Percentiles rank a stretch among this genome's conserved stretches.
Conservation (phyloP, 1,140 invertebrate species). For the Drosophila setifemur region DNA sequence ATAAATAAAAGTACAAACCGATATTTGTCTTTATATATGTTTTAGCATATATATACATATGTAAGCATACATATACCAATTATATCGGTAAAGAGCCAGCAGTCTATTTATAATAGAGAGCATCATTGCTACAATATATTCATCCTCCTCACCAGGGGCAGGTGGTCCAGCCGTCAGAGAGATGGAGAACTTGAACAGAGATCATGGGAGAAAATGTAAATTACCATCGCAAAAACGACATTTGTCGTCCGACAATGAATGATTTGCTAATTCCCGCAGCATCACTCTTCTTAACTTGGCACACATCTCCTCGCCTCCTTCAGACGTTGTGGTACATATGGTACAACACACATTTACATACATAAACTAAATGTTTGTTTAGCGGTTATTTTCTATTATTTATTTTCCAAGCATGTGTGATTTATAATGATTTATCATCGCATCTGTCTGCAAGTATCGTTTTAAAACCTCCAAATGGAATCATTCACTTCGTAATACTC, state of each 20-base stretch:
- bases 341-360: conserved; percentile 9
- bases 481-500: conserved; percentile 60
- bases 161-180: conserved; percentile 45
- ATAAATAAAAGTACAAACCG: conserved; percentile 65
- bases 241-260: conserved; percentile 47
- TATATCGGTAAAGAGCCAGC: conserved; percentile 23
- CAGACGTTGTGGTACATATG: conserved; percentile 24
- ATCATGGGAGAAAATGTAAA: conserved; percentile 3
- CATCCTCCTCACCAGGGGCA: conserved; percentile 19
- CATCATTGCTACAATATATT: conserved; percentile 32
- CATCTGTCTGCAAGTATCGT: conserved; percentile 35
- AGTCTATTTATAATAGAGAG: conserved; percentile 47
- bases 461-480: conserved; percentile 20
- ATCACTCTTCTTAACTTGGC: conserved; percentile 30
- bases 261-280: conserved; percentile 55
- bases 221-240: conserved; percentile 5
- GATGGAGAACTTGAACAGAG: background rate
- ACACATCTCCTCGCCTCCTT: conserved; percentile 17
- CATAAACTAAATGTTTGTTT: conserved; percentile 37
- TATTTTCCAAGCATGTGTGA: conserved; percentile 55
- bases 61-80: conserved; percentile 9
- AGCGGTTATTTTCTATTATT: conserved; percentile 40
- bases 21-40: conserved; percentile 33
- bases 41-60: conserved; percentile 2
- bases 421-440: conserved; percentile 68